Evolutionary conservation across 2,797 vertebrate species (phyloP).

Genomic region (Potorous gilbertii): DNA sequence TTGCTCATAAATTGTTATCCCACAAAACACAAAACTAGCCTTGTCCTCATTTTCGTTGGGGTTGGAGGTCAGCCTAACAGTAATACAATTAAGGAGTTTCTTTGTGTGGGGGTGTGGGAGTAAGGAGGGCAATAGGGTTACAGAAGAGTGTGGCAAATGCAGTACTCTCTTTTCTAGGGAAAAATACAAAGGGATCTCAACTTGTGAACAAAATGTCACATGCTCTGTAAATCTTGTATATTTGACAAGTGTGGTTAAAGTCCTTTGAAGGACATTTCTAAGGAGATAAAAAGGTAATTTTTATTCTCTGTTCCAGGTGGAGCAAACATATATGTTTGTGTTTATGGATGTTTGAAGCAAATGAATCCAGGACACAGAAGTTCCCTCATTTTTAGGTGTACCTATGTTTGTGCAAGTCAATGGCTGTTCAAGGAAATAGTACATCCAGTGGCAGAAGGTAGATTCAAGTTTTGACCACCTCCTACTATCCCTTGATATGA

Average conservation of each 20-base stretch:
- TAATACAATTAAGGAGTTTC: slow-evolving; percentile 90
- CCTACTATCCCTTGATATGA: neutral
- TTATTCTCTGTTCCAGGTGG: slow-evolving; percentile 73
- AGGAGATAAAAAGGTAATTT: slow-evolving; percentile 78
- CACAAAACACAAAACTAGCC: slow-evolving; percentile 90
- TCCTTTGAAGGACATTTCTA: slow-evolving; percentile 80
- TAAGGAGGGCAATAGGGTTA: slow-evolving; percentile 83
- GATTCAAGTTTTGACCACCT: slow-evolving; percentile 2
- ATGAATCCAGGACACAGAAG: slow-evolving; percentile 57
- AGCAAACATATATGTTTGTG: slow-evolving; percentile 70
- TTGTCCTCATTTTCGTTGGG: slow-evolving; percentile 89
- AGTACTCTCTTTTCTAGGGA: slow-evolving; percentile 81
- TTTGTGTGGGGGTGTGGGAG: slow-evolving; percentile 86
- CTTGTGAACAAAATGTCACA: slow-evolving; percentile 74
- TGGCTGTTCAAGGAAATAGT: slow-evolving; percentile 18
- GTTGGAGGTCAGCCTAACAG: slow-evolving; percentile 89
- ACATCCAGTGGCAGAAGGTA: slow-evolving; percentile 6
- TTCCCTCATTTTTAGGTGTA: slow-evolving; percentile 24
- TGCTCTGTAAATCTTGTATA: slow-evolving; percentile 66
- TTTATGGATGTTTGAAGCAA: slow-evolving; percentile 62
- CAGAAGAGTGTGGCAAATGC: slow-evolving; percentile 82
- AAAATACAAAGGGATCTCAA: slow-evolving; percentile 83
- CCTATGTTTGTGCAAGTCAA: neutral
- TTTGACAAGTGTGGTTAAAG: slow-evolving; percentile 77
- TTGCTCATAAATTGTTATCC: slow-evolving; percentile 99